Evolutionary conservation across 2,888 invertebrate genomes (phyloP), one percentile per base, ranked within the genome.

Genomic region (Parnassius apollo): DNA sequence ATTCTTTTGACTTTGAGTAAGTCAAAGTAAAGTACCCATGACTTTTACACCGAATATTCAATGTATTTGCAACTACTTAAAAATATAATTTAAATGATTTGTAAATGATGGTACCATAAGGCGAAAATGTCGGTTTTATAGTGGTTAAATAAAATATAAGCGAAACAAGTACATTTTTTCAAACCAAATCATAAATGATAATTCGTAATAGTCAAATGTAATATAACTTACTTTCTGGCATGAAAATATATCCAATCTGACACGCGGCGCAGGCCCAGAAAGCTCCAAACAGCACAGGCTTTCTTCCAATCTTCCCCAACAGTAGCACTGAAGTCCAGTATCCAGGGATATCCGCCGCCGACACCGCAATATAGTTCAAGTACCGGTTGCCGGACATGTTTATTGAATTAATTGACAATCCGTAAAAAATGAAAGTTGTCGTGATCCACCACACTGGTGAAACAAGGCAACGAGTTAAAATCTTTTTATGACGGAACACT

Each of bases 281-380:
- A 0, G 93, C 92, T 0, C 83, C 83, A 45, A 92, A 92, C 8
- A 95, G 80, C 0, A 94, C 93, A 8, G 91, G 86, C 66, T 93
- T 93, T 65, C 95, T 86, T 1, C 95, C 95, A 9, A 94, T 76
- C 59, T 81, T 88, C 65, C 93, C 93, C 74, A 95, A 87, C n/a
- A 94, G 78, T 9, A 93, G 75, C 61, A 93, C 93, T 0, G 94
- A 93, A 25, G 93, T 72, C 72, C 94, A 86, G 71, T 93, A 94
- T 0, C 94, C 95, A 0, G 96, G 96, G 54, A 96, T 93, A 77
- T 96, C 96, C 1, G 94, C 92, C 0, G 93, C 77, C 0, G 93
- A 83, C 7, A 94, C 94, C 18, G 93, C 81, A 25, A 94, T 91
- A 70, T 94, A 95, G 81, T 95, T 95, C 22, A 94, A 57, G 74